Conservation (phyloP, 1,140 invertebrate species). For the Drosophila ohnishii region DNA sequence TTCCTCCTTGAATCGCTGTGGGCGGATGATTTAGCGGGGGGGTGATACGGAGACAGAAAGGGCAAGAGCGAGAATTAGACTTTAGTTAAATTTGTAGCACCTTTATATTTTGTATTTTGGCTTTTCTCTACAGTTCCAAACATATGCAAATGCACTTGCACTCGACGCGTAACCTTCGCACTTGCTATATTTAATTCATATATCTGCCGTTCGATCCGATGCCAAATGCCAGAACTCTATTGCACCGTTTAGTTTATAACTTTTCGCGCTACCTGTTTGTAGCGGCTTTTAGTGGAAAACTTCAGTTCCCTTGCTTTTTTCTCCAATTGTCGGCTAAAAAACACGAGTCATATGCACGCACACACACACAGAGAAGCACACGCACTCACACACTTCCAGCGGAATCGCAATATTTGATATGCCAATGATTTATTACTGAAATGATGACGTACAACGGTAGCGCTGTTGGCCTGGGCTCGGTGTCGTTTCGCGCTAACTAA, state of each 20-base stretch:
- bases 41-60: slow-evolving; percentile 4
- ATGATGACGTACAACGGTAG: slow-evolving; percentile 21
- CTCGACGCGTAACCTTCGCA: slow-evolving; percentile 42
- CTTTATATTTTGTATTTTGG: slow-evolving; percentile 22
- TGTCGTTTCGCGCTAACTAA: slow-evolving; percentile 32
- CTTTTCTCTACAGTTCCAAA: slow-evolving; percentile 23
- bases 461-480: slow-evolving; percentile 14
- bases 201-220: slow-evolving; percentile 22
- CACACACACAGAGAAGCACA: slow-evolving; percentile 30
- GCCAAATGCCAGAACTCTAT: slow-evolving; percentile 8
- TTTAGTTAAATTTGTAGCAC: slow-evolving; percentile 45
- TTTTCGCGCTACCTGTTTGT: neutral
- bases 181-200: slow-evolving; percentile 51
- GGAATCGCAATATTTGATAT: slow-evolving; percentile 5
- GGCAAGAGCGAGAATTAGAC: slow-evolving; percentile 27
- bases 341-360: slow-evolving; percentile 65
- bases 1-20: slow-evolving; percentile 50
- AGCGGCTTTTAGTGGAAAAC: slow-evolving; percentile 27
- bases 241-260: slow-evolving; percentile 16
- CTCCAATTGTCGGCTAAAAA: slow-evolving; percentile 68
- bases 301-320: slow-evolving; percentile 34
- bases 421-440: slow-evolving; percentile 21
- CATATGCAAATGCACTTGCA: slow-evolving; percentile 44
- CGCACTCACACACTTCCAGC: slow-evolving; percentile 26
- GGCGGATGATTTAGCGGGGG: slow-evolving; percentile 14